Base-by-base conservation (phyloP, 1,140 invertebrate species). In the Agrypnia vestita region DNA sequence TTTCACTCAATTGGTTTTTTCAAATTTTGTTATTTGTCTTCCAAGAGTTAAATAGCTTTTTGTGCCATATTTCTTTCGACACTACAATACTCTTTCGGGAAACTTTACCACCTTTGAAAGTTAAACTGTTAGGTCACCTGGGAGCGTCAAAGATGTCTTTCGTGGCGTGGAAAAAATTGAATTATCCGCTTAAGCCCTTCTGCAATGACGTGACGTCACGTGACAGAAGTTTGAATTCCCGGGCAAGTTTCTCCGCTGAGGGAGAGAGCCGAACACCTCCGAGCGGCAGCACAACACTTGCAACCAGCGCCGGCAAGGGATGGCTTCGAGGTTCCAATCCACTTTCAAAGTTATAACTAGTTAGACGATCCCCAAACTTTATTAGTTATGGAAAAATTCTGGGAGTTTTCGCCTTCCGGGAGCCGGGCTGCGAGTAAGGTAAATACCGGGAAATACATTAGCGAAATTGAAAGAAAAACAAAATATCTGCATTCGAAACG, bases 281-380 rank as follows among this genome's bases (percentile, higher is more conserved):
- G 15, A 21, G 67, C 44, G 12, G 15, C 15, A 44, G 9, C 46
- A 49, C 49, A 71, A 49, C 64, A 69, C 64, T 69, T 47, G 64
- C 64, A 19, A 71, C 67, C 21, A 49, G 25, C 25, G 6, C 1
- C 25, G 25, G 25, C 25, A 21, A 71, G 67, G 19, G 67, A 49
- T 15, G 17, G 15, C 4, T 49, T 15, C 19, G 0, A 46, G 51
- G 53, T n/a, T 56, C 71, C 21, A 73, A 73, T 73, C 71, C 51
- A 56, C 71, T 73, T 73, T 73, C 49, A 73, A 73, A 73, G 19
- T 73, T 73, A 73, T 73, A 73, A 73, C 71, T 73, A 73, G 71
- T 73, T 73, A 56, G 17, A 51, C 49, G 53, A 73, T 56, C 13
- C 21, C 17, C 49, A 43, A 73, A 73, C 71, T 73, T 73, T 73